Conservation (phyloP, 2,797 vertebrate species). For the Sylvilagus floridanus region DNA sequence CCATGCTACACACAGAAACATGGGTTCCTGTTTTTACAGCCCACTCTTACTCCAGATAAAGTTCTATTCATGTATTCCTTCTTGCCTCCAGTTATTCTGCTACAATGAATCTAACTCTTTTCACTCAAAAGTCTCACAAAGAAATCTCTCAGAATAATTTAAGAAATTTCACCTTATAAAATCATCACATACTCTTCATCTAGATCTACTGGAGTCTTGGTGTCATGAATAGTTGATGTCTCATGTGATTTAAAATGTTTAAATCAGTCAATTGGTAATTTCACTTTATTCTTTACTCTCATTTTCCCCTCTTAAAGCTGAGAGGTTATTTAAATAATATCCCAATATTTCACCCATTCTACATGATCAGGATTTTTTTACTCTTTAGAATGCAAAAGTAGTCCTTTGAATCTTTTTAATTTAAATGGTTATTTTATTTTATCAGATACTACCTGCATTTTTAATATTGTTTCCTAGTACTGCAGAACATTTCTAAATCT, state of each 20-base stretch:
- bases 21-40: neutral
- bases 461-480: neutral
- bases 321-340: neutral
- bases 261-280: neutral
- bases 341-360: neutral
- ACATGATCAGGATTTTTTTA: neutral
- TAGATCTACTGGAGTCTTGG: neutral
- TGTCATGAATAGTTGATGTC: neutral
- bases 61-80: neutral
- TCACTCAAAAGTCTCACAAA: neutral
- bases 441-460: neutral
- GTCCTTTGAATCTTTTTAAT: neutral
- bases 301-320: neutral
- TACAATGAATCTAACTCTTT: neutral
- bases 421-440: neutral
- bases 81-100: neutral
- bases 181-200: neutral
- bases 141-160: neutral
- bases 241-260: constrained; percentile 16
- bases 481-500: neutral
- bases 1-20: neutral
- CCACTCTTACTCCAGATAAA: neutral
- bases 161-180: neutral
- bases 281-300: neutral
- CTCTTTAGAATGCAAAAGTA: neutral